Base-by-base conservation (phyloP, 1,140 invertebrate species). In the Asobara japonica region DNA sequence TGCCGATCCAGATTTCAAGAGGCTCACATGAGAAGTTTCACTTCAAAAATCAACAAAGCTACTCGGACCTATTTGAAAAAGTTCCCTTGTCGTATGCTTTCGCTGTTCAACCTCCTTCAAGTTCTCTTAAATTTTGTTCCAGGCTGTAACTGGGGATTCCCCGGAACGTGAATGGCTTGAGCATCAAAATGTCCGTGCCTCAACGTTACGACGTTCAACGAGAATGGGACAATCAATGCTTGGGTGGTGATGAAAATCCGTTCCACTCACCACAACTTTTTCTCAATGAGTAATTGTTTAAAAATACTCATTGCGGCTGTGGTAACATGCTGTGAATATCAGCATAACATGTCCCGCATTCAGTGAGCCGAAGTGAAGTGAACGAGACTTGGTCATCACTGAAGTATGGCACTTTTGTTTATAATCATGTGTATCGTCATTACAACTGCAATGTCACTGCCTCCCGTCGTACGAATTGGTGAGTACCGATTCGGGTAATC, bases 381-480 rank as follows among this genome's bases (percentile, higher is more conserved):
- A 30, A 45, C 51, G 27, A 51, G 45, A 20, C 11, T 27, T 31
- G 20, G 51, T 51, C 62, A 77, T 70, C 70, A 70, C 73, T 69
- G 73, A 75, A 74, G 78, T 82, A 87, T 88, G 85, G 86, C 84
- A 82, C 81, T 87, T 67, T 79, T 85, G 78, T 84, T 85, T 79
- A 84, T 79, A 78, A 74, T 88, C 76, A 86, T 87, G 75, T 82
- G 86, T 77, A 80, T 87, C 79, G 82, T 87, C 76, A 80, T 87
- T 73, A 83, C 84, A 75, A 86, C 84, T 78, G 84, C 81, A 74
- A 85, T 86, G 85, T 86, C 90, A 60, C 79, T 92, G 75, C 91
- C 91, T 69, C 91, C 91, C 56, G 90, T 92, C 76, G 89, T 92
- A 83, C 90, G 90, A 87, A 91, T 92, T 82, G 91, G 91, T 92